These are phyloP conservation scores for Shargacucullia verbasci DNA, from an alignment of 2,888 invertebrate species.

Conservation along the genomic window DNA sequence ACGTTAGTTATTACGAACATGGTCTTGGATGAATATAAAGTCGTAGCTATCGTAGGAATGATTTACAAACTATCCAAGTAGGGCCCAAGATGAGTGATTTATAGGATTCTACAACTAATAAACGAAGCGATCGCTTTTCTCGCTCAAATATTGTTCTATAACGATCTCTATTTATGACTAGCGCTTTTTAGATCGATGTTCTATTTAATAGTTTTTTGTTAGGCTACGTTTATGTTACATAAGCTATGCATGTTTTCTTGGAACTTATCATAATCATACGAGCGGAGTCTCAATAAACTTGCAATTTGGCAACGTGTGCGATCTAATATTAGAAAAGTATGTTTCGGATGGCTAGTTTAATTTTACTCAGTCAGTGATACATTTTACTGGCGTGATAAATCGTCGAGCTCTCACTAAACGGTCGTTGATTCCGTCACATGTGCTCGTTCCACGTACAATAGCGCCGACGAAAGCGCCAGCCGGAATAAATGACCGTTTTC, in stretches of 20 bases:
- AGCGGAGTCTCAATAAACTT: constrained; percentile 60
- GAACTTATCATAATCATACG: constrained; percentile 3
- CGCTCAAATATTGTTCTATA: constrained; percentile 43
- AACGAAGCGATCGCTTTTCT: constrained; percentile 55
- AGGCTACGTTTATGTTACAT: constrained; percentile 9
- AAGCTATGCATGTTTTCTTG: constrained; percentile 14
- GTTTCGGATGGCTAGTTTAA: constrained; percentile 60
- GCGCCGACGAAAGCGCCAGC: constrained; percentile 39
- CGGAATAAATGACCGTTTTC: constrained; percentile 57
- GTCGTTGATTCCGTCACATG: constrained; percentile 65
- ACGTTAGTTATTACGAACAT: constrained; percentile 45
- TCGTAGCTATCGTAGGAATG: constrained; percentile 62
- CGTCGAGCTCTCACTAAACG: constrained; percentile 65
- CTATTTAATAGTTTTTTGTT: neutral
- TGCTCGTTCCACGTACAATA: constrained; percentile 57
- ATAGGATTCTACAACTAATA: constrained; percentile 65
- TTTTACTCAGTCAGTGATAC: constrained; percentile 68
- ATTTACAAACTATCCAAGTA: constrained; percentile 70
- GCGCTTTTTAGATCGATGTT: constrained; percentile 12
- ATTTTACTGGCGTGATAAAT: constrained; percentile 67
- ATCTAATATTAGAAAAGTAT: constrained; percentile 73
- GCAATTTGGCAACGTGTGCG: constrained; percentile 73
- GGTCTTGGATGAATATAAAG: constrained; percentile 55
- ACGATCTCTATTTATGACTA: constrained; percentile 30
- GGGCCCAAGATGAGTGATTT: constrained; percentile 71